These are phyloP conservation scores for Diabrotica balteata DNA, from an alignment of 2,888 invertebrate genomes.

Conservation along the genomic window DNA sequence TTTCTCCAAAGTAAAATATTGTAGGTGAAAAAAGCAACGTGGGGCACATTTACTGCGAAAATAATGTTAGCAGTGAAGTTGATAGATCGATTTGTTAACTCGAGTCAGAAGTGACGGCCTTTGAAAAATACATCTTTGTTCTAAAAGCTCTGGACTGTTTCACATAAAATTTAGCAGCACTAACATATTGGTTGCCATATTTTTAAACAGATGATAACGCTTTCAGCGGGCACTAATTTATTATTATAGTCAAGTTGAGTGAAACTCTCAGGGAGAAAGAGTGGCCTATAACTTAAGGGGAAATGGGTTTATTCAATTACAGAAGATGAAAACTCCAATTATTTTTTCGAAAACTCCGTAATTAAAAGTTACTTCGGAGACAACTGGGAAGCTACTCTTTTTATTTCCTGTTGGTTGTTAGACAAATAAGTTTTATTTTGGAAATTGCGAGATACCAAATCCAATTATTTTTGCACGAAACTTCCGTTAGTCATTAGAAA, in stretches of 20 bases:
- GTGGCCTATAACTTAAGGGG: constrained; percentile 19
- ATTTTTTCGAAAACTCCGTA: constrained; percentile 19
- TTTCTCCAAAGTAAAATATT: neutral
- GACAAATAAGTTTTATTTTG: neutral
- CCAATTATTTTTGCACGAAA: neutral
- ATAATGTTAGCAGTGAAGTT: constrained; percentile 42
- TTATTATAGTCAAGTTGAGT: constrained; percentile 32
- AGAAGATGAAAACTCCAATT: constrained; percentile 21
- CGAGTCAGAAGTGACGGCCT: constrained; percentile 44
- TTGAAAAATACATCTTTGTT: constrained; percentile 47
- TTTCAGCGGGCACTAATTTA: constrained; percentile 39
- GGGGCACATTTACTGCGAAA: constrained; percentile 16
- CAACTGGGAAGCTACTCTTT: constrained; percentile 1
- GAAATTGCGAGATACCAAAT: neutral
- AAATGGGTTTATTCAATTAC: constrained; percentile 26
- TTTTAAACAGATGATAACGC: constrained; percentile 36
- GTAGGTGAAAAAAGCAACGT: neutral
- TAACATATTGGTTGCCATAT: constrained; percentile 40
- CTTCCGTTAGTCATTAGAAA: no score
- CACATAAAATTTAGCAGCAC: constrained; percentile 37
- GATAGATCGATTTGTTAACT: constrained; percentile 50
- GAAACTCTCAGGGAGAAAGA: constrained; percentile 15
- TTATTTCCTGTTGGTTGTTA: constrained; percentile 5
- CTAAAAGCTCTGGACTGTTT: constrained; percentile 36
- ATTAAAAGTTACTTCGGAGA: constrained; percentile 20